A percentile compares a stretch with the other conserved stretches of the same genome.
Evolutionary conservation across 2,113 vertebrate species (phyloP).

Genomic region (Potamarius usumacintae): DNA sequence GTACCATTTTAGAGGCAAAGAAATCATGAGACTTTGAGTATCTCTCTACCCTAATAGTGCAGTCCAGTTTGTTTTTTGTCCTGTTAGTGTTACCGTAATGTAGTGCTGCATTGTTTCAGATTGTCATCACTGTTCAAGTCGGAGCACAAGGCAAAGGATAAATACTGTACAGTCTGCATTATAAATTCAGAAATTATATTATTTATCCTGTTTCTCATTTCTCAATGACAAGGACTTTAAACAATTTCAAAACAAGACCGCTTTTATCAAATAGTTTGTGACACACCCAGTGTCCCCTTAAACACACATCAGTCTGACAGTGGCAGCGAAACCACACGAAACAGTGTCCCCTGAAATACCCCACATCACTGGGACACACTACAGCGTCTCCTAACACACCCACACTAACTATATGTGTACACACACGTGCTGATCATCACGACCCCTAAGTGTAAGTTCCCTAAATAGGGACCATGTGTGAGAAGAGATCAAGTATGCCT

Average conservation of each 20-base stretch:
- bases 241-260: not conserved
- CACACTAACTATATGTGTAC: not conserved
- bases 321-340: not conserved
- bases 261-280: not conserved
- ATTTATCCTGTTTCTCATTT: not conserved
- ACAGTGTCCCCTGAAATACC: not conserved
- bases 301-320: slow-evolving; percentile 22
- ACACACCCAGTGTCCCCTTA: slow-evolving; percentile 13
- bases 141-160: too few relatives aligned
- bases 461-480: too few relatives aligned
- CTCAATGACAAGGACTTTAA: not conserved
- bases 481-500: too few relatives aligned
- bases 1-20: not conserved
- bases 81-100: too few relatives aligned
- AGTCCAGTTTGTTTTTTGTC: too few relatives aligned
- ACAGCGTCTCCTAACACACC: not conserved
- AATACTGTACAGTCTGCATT: too few relatives aligned
- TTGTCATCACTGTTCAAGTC: too few relatives aligned
- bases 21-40: too few relatives aligned
- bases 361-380: not conserved
- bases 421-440: not conserved
- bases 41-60: too few relatives aligned
- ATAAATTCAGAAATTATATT: not conserved
- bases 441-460: too few relatives aligned
- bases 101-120: too few relatives aligned